Evolutionary conservation across 2,888 invertebrate genomes (phyloP), one percentile per base, ranked within the genome.

Genomic region (Heteropelma amictum): DNA sequence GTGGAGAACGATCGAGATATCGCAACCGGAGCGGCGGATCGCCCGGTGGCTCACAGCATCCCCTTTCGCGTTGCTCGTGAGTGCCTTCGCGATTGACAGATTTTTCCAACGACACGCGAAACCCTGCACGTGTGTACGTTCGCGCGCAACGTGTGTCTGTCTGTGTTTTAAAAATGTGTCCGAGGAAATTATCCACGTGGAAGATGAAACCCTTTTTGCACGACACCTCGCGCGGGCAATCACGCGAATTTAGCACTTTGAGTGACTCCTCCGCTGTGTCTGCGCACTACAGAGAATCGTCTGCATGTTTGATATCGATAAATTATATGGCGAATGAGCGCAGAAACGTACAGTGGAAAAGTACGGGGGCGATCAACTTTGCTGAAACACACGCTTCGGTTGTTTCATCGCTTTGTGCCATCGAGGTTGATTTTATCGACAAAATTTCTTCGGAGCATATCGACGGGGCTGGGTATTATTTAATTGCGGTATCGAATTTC

Each of bases 1-100:
- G 38, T 14, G 67, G 56, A 47, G 19, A 47, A 72, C 79, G 75
- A 76, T 65, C 79, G 77, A 75, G 73, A 65, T 74, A 77, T 72
- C 53, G 54, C 70, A 56, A 19, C 47, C 17, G 12, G 17, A 30
- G 45, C 45, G 38, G 40, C 72, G 65, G 17, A n/a, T n/a, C n/a
- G n/a, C n/a, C n/a, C n/a, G n/a, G n/a, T n/a, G n/a, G 54, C 49
- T 30, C 51, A 33, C 58, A 51, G 72, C 65, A 42, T 30, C 58
- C 30, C n/a, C 58, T 45, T 26, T 26, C 47, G 23, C 47, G 42
- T 60, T 60, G 42, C 38, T 14, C 28, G 30, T n/a, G n/a, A n/a
- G 64, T 47, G 63, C 63, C 63, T 63, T 63, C 56, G 63, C n/a
- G n/a, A 54, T 35, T 54, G 56, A 63, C 47, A 71, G 47, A 40